phyloP scores from a whole-genome alignment of 2,113 vertebrate genomes.

The Oreochromis spilurus region DNA sequence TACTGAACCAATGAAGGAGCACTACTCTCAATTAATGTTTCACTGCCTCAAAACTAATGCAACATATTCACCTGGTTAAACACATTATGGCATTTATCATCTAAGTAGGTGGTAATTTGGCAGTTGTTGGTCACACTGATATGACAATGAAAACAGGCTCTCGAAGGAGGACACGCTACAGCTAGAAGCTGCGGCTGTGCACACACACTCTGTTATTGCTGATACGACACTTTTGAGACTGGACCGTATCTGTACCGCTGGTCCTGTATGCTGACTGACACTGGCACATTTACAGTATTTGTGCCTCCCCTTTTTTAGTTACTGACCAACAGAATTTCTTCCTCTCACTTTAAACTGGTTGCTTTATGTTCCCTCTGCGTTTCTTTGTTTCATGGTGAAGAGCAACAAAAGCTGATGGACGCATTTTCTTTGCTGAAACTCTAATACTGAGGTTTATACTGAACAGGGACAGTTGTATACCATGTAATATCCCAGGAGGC shows the following conservation, averaged over 20 bases:
- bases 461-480: neutral
- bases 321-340: neutral
- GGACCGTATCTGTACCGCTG: neutral
- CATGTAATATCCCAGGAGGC: neutral
- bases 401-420: neutral
- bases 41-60: too few relatives aligned
- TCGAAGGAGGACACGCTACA: neutral
- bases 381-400: neutral
- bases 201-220: neutral
- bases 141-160: neutral
- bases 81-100: neutral
- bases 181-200: neutral
- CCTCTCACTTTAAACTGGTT: neutral
- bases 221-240: neutral
- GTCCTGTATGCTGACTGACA: neutral
- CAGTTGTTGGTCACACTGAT: neutral
- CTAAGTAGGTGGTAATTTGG: neutral
- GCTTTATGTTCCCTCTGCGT: neutral
- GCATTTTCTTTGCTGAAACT: neutral
- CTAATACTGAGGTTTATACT: accelerated
- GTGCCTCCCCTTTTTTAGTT: neutral
- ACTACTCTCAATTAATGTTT: too few relatives aligned
- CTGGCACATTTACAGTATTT: neutral
- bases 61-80: too few relatives aligned
- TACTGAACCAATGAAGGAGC: too few relatives aligned